phyloP scores from a whole-genome alignment of 2,888 invertebrate species.

The Phragmatobia fuliginosa region DNA sequence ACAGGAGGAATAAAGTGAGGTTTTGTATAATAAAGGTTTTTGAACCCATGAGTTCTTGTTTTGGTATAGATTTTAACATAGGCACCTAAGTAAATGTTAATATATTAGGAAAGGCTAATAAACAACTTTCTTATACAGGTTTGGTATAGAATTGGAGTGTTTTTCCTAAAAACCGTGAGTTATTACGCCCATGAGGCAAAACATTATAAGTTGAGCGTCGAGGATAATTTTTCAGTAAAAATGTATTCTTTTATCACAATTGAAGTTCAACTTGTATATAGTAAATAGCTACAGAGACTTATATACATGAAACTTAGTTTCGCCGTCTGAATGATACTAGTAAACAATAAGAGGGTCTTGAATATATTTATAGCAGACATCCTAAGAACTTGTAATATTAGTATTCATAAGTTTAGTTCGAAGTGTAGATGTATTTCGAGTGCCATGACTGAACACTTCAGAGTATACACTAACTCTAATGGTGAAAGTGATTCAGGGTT shows the following conservation, averaged over 20 bases:
- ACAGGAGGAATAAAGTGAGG: too few species aligned
- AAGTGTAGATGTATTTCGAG: not conserved
- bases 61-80: too few species aligned
- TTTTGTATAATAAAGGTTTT: too few species aligned
- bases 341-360: not conserved
- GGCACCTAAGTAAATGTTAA: too few species aligned
- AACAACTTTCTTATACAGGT: too few species aligned
- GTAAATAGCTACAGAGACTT: not conserved
- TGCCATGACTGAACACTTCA: constrained; percentile 17
- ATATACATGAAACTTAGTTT: not conserved
- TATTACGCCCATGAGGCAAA: not conserved
- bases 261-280: not conserved
- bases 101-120: too few species aligned
- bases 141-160: too few species aligned
- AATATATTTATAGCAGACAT: not conserved
- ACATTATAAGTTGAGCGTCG: too few species aligned
- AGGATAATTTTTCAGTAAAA: too few species aligned
- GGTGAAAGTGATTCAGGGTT: constrained; percentile 5
- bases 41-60: too few species aligned
- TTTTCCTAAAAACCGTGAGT: too few species aligned
- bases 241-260: not conserved
- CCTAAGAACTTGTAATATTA: constrained; percentile 39
- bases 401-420: constrained; percentile 27
- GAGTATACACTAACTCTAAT: constrained; percentile 9
- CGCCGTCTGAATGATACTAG: not conserved